Evolutionary conservation across 1,140 invertebrate genomes (phyloP).

Genomic region (Habropoda laboriosa): DNA sequence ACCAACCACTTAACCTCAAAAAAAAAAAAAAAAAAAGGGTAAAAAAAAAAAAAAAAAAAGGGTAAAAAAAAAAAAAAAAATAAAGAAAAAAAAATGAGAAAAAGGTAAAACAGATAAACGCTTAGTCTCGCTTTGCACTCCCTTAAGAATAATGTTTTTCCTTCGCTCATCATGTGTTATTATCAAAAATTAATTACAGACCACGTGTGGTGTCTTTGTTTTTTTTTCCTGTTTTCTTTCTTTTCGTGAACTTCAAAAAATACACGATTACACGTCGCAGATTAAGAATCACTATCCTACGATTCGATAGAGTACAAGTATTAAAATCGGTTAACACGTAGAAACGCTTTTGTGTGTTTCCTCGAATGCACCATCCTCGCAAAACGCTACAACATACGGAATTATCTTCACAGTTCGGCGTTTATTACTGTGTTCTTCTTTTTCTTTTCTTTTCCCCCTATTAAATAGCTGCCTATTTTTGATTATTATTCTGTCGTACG

Average conservation of each 20-base stretch:
- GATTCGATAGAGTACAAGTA: slow-evolving; percentile 27
- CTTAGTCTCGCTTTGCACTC: neutral
- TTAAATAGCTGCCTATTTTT: slow-evolving; percentile 31
- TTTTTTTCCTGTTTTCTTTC: too few species aligned
- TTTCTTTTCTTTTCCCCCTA: too few species aligned
- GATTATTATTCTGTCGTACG: slow-evolving; percentile 19
- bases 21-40: too few species aligned
- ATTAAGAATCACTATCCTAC: slow-evolving; percentile 32
- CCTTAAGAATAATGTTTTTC: neutral
- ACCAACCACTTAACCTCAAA: too few species aligned
- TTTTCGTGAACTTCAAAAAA: slow-evolving; percentile 17
- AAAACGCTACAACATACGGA: neutral
- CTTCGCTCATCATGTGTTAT: neutral
- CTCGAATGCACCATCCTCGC: neutral
- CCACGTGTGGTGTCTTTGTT: too few species aligned
- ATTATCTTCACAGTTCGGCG: neutral
- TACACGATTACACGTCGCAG: slow-evolving; percentile 12
- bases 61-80: neutral
- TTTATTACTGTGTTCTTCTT: too few species aligned
- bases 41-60: neutral
- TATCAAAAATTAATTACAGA: slow-evolving; percentile 29
- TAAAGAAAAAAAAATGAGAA: neutral
- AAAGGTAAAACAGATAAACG: neutral
- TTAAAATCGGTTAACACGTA: slow-evolving; percentile 13
- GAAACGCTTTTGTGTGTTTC: neutral